Conservation (phyloP, 1,140 invertebrate species). For the fruit fly (Drosophila melanogaster) region DNA sequence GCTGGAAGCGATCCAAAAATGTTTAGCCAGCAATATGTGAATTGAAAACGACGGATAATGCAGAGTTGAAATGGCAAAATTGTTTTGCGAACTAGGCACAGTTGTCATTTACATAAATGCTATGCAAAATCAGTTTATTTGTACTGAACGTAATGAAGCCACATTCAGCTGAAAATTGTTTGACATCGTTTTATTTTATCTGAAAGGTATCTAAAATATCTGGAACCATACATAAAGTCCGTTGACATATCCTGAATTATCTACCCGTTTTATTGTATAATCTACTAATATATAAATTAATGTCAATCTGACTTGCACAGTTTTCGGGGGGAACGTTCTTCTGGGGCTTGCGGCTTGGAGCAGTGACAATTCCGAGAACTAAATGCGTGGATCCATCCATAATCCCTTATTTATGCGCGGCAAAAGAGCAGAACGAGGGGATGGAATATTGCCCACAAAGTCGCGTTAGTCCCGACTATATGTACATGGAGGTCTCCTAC, state of each 20-base stretch:
- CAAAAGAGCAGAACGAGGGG: constrained; percentile 26
- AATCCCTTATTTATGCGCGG: constrained; percentile 56
- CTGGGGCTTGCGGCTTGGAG: not conserved
- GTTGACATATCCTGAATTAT: too few relatives aligned
- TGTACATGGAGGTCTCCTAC: constrained; percentile 7
- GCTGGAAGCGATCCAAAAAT: constrained; percentile 11
- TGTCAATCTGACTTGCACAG: constrained; percentile 34
- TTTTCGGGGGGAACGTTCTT: constrained; percentile 8
- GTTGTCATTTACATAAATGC: constrained; percentile 6
- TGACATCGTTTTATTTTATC: too few relatives aligned
- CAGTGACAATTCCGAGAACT: constrained; percentile 29
- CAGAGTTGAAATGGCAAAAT: constrained; percentile 1
- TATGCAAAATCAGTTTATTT: not conserved
- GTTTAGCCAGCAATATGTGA: not conserved
- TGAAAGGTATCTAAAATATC: too few relatives aligned
- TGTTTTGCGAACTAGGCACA: constrained; percentile 5
- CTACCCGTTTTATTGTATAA: too few relatives aligned
- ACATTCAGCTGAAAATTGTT: too few relatives aligned
- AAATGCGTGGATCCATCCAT: constrained; percentile 19
- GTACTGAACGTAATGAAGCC: not conserved
- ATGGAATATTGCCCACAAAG: constrained; percentile 3
- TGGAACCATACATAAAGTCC: too few relatives aligned
- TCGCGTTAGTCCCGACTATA: constrained; percentile 18
- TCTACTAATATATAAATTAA: constrained; percentile 64
- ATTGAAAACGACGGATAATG: constrained; percentile 1